These are phyloP conservation scores for Gymnoscelis rufifasciata DNA, from an alignment of 2,888 invertebrate genomes.

Conservation along the genomic window DNA sequence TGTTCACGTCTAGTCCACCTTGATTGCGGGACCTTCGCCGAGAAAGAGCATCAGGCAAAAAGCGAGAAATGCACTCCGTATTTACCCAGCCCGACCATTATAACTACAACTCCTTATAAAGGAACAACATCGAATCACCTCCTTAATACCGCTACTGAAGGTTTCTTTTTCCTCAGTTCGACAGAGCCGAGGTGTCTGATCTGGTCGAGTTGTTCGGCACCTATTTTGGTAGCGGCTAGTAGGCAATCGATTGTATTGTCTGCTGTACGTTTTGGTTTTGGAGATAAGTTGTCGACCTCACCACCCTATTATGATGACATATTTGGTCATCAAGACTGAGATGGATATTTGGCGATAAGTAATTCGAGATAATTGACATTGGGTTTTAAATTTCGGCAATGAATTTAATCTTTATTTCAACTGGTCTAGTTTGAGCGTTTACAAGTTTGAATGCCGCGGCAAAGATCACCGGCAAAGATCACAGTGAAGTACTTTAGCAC, in stretches of 20 bases:
- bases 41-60: conserved; percentile 23
- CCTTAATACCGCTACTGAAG: conserved; percentile 5
- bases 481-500: too few species aligned
- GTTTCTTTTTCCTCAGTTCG: conserved; percentile 9
- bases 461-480: too few species aligned
- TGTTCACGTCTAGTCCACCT: conserved; percentile 34
- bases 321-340: conserved; percentile 13
- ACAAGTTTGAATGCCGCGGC: too few species aligned
- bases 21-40: conserved; percentile 35
- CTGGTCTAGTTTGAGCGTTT: not conserved
- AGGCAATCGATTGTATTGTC: conserved; percentile 55
- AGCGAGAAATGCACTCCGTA: conserved; percentile 16
- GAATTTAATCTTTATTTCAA: conserved; percentile 8
- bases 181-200: conserved; percentile 26
- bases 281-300: conserved; percentile 16
- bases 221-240: conserved; percentile 63
- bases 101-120: conserved; percentile 10
- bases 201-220: conserved; percentile 44
- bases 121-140: conserved; percentile 6
- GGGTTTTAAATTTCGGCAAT: conserved; percentile 12
- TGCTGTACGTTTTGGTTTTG: conserved; percentile 17
- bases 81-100: conserved; percentile 14
- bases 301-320: conserved; percentile 16
- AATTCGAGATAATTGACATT: conserved; percentile 10
- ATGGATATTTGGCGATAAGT: conserved; percentile 12